Evolutionary conservation across 1,140 invertebrate species (phyloP).

Genomic region (Drosophila azteca): DNA sequence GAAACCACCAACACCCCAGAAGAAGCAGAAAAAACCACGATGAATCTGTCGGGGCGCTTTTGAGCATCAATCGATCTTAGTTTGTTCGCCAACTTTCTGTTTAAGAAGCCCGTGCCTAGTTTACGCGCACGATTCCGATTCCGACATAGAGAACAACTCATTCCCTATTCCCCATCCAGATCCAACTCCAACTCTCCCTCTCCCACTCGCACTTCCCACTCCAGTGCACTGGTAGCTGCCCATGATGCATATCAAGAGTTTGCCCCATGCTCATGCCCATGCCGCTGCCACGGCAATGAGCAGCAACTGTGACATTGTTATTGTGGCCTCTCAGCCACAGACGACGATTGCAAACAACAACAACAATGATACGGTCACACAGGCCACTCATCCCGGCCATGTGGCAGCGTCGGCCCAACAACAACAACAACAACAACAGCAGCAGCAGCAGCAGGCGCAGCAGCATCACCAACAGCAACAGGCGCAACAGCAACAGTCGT

Average conservation of each 20-base stretch:
- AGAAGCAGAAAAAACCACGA: conserved; percentile 54
- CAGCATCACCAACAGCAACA: conserved; percentile 68
- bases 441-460: conserved; percentile 62
- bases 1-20: conserved; percentile 29
- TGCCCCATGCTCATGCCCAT: conserved; percentile 83
- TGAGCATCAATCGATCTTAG: conserved; percentile 61
- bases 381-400: conserved; percentile 65
- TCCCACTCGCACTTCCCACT: conserved; percentile 6
- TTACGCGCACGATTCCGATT: no score
- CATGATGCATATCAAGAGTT: conserved; percentile 81
- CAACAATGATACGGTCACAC: conserved; percentile 77
- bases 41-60: conserved; percentile 76
- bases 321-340: conserved; percentile 78
- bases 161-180: conserved; percentile 1
- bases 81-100: conserved; percentile 54
- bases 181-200: conserved; percentile 1
- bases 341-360: conserved; percentile 73
- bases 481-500: conserved; percentile 63
- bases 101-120: conserved; percentile 6
- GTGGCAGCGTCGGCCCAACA: conserved; percentile 57
- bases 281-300: conserved; percentile 78
- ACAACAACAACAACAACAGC: conserved; percentile 61
- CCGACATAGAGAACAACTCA: background rate
- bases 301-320: conserved; percentile 82
- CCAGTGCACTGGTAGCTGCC: conserved; percentile 37